Base-by-base conservation (phyloP, 2,888 invertebrate species). In the Actias luna region DNA sequence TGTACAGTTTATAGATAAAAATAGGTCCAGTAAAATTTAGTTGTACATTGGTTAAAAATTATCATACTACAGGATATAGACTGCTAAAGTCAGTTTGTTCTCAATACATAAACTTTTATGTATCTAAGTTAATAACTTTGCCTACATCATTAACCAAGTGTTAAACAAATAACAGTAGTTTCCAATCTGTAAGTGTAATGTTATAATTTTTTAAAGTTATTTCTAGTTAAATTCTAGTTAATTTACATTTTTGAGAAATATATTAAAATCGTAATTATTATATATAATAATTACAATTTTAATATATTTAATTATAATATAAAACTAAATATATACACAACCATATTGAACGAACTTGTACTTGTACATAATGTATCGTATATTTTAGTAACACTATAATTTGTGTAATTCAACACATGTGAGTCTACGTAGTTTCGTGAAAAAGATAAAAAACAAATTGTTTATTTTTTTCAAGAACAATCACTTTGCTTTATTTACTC, bases 71-170 rank as follows among this genome's bases (percentile, higher is more conserved):
- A 12, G 8, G 46, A 25, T 25, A 50, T 22, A 25, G 25, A 12
- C 46, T 22, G 22, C 25, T 25, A 50, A 42, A 50, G 10, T 50
- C 25, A 25, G 25, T 50, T 25, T 12, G 46, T 14, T 50, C 46
- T 50, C 46, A 50, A 50, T 50, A 25, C 46, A 50, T 50, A 46
- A 46, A 25, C 10, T 50, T 0, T 50, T 50, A 50, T 50, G 46
- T 50, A 50, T 50, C 46, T 50, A 50, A 50, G 46, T 50, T 50
- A 50, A 25, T 50, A 50, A 50, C 25, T 22, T 50, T 50, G 46
- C 46, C 46, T 50, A 25, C 46, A 50, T 66, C 66, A 66, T 55
- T n/a, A 55, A 50, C 27, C 55, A 55, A 29, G 7, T 29, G 55
- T 29, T n/a, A 62, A 58, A 58, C 25, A 46, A 59, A 39, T 39